Percentiles rank a stretch among this genome's conserved stretches.
These are phyloP conservation scores for Artemia sinica DNA, from an alignment of 2,888 invertebrate genomes.

Conservation along the genomic window DNA sequence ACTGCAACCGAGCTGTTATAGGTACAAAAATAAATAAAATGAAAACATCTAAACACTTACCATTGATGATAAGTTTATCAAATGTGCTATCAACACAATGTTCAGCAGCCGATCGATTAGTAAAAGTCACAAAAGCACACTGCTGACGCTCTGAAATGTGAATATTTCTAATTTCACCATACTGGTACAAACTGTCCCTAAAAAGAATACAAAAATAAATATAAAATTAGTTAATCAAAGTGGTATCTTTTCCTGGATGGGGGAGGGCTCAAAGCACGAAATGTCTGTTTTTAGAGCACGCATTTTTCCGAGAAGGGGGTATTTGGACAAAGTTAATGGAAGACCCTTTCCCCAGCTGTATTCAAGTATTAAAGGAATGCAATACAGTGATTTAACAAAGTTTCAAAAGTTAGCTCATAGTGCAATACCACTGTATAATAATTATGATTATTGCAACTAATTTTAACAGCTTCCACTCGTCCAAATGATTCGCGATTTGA, in stretches of 20 bases:
- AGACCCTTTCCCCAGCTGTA: no score
- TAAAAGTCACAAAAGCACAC: conserved; percentile 94
- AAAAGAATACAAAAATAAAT: conserved; percentile 18
- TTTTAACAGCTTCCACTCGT: no score
- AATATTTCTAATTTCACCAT: conserved; percentile 86
- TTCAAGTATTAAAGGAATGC: neutral
- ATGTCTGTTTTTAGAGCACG: no score
- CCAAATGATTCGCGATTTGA: no score
- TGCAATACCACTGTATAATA: no score
- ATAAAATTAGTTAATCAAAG: neutral
- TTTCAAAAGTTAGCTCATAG: no score
- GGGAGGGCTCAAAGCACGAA: conserved; percentile 1
- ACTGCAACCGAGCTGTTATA: no score
- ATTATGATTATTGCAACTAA: no score
- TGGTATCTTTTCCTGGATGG: neutral
- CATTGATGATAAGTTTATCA: conserved; percentile 64
- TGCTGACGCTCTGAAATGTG: conserved; percentile 81
- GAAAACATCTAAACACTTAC: neutral
- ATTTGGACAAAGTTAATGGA: no score
- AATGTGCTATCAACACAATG: conserved; percentile 87
- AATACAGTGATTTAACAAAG: neutral
- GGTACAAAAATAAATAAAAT: no score
- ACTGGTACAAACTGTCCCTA: conserved; percentile 93
- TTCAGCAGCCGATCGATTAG: conserved; percentile 72
- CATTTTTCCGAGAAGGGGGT: no score